phyloP scores from a whole-genome alignment of 2,113 vertebrate genomes.

The Vulpes vulpes region DNA sequence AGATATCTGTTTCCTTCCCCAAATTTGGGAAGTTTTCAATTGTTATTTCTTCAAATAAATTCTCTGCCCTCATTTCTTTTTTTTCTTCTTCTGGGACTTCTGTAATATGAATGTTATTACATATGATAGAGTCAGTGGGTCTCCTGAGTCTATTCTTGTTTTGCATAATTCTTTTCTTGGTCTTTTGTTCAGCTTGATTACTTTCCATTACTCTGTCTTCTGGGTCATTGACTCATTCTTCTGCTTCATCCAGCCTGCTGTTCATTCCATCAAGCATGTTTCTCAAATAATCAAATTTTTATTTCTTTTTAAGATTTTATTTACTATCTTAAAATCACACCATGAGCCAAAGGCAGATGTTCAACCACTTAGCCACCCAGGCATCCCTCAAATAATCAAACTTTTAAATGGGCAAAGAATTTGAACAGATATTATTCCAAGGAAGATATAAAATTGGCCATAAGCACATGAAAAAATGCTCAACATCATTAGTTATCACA shows the following conservation, averaged over 20 bases:
- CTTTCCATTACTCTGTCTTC: background rate
- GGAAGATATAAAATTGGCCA: background rate
- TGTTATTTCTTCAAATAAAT: background rate
- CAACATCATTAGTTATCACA: background rate
- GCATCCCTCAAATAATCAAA: background rate
- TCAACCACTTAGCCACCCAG: too few relatives aligned
- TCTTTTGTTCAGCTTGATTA: background rate
- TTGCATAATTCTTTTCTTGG: background rate
- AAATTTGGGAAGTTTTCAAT: background rate
- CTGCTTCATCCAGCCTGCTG: background rate
- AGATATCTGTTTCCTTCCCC: background rate
- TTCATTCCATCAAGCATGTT: background rate
- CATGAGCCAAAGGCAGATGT: too few relatives aligned
- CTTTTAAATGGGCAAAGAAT: background rate
- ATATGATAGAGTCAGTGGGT: background rate
- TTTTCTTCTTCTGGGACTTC: background rate
- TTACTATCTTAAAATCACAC: too few relatives aligned
- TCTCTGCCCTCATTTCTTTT: background rate
- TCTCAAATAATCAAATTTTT: background rate
- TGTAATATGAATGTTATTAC: background rate
- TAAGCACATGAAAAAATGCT: background rate
- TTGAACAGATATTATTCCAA: background rate
- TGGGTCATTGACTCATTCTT: background rate
- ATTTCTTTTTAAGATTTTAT: background rate
- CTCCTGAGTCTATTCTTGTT: background rate